phyloP scores from a whole-genome alignment of 1,140 invertebrate genomes.

The Apolygus lucorum region DNA sequence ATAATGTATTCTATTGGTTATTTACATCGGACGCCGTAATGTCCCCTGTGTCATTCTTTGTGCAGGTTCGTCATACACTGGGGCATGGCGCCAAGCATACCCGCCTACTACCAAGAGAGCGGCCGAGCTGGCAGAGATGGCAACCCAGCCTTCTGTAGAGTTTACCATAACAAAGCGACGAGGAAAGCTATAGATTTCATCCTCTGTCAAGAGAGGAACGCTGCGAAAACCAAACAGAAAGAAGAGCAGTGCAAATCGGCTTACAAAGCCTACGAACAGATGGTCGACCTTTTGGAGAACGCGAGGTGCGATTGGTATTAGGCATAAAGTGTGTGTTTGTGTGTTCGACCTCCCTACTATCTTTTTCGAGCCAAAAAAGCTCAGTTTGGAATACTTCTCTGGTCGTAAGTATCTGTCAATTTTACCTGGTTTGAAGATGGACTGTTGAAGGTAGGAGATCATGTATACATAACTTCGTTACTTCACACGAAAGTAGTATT shows the following conservation, averaged over 20 bases:
- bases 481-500: no score
- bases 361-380: no score
- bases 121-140: slow-evolving; percentile 58
- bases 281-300: slow-evolving; percentile 68
- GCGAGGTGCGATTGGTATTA: slow-evolving; percentile 42
- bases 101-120: slow-evolving; percentile 54
- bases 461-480: no score
- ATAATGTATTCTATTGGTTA: neutral
- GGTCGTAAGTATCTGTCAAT: no score
- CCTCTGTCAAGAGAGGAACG: slow-evolving; percentile 56
- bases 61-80: slow-evolving; percentile 82
- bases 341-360: no score
- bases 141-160: slow-evolving; percentile 46
- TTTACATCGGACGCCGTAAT: slow-evolving; percentile 1
- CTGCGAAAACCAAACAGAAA: slow-evolving; percentile 46
- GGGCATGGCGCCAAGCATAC: slow-evolving; percentile 73
- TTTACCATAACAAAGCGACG: slow-evolving; percentile 69
- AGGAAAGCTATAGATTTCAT: slow-evolving; percentile 71
- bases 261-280: slow-evolving; percentile 60
- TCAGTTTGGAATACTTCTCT: no score
- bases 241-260: slow-evolving; percentile 50
- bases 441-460: no score
- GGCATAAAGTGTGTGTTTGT: no score
- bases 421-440: no score
- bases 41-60: no score